Base-by-base conservation (phyloP, 1,140 invertebrate species). In the Nomia melanderi region DNA sequence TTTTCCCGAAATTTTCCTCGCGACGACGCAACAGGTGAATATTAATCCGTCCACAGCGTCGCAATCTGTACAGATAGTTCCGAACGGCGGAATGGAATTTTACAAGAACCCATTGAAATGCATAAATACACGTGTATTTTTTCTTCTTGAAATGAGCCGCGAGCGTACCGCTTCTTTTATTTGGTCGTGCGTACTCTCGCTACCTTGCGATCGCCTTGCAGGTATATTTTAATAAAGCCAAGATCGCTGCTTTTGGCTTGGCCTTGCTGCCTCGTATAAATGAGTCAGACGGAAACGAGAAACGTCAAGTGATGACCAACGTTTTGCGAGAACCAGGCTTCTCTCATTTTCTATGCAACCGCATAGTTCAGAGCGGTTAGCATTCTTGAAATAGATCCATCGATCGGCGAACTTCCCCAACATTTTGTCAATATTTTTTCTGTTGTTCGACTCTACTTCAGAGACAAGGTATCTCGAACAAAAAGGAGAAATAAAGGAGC, bases 271-370 rank as follows among this genome's bases (percentile, higher is more conserved):
- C 63, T 63, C 81, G 50, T 31, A 66, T 63, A 83, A 84, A 75
- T 84, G 82, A 84, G 82, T 84, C 83, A 84, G 66, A 56, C 83
- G 78, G 83, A 84, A 84, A 84, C 78, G 65, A 78, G 74, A 63
- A 77, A 81, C 60, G 74, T 75, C 73, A 39, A 78, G 69, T 44
- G 82, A 81, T 74, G 78, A 84, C 44, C 71, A 76, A 79, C 70
- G 65, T 29, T 81, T 71, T 20, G 70, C 78, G 81, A 47, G 70
- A 77, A 77, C 44, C 53, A 11, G 73, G 56, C 29, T 72, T 29
- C 29, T 67, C 47, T 53, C 53, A 39, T 65, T 65, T 53, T 62
- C 64, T 75, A 47, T 60, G 71, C 71, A 50, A 63, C 64, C 70
- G 64, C 56, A n/a, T 17, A n/a, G 20, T 50, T 17, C 20, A 56